phyloP scores from a whole-genome alignment of 2,113 vertebrate species.

The Natator depressus region DNA sequence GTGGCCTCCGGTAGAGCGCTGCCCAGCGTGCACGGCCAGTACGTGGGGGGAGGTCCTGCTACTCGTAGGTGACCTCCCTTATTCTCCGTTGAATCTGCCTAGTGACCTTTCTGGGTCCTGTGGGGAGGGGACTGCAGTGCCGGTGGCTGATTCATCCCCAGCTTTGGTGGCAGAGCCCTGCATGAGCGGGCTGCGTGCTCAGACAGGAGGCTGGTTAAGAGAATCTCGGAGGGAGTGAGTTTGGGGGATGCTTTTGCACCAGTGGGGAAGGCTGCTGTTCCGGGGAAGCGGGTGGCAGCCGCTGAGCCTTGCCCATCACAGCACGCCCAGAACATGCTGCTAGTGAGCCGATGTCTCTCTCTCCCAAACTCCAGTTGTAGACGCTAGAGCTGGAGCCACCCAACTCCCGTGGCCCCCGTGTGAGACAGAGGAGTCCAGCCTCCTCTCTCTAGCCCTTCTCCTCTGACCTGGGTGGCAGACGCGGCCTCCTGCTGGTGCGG shows the following conservation, averaged over 20 bases:
- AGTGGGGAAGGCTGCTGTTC: neutral
- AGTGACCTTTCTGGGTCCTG: neutral
- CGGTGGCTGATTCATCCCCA: rapidly evolving
- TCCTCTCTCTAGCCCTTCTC: rapidly evolving
- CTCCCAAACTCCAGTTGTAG: rapidly evolving
- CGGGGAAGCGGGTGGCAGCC: neutral
- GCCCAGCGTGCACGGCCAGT: rapidly evolving
- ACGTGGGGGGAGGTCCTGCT: rapidly evolving
- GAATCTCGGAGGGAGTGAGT: neutral
- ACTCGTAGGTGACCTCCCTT: neutral
- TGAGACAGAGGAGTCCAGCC: neutral
- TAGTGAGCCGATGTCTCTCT: neutral
- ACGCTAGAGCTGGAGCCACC: neutral
- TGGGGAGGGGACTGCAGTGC: rapidly evolving
- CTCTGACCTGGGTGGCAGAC: rapidly evolving
- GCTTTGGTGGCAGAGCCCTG: rapidly evolving
- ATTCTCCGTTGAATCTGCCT: no score
- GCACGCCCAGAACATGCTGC: neutral
- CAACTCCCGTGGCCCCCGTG: neutral
- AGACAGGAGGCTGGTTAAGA: neutral
- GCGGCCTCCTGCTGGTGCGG: neutral
- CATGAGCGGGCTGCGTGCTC: no score
- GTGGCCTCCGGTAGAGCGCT: neutral
- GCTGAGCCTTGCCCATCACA: neutral
- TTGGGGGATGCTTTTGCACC: neutral